Conservation (phyloP, 2,888 invertebrate species). For the Brachyopa scutellaris region DNA sequence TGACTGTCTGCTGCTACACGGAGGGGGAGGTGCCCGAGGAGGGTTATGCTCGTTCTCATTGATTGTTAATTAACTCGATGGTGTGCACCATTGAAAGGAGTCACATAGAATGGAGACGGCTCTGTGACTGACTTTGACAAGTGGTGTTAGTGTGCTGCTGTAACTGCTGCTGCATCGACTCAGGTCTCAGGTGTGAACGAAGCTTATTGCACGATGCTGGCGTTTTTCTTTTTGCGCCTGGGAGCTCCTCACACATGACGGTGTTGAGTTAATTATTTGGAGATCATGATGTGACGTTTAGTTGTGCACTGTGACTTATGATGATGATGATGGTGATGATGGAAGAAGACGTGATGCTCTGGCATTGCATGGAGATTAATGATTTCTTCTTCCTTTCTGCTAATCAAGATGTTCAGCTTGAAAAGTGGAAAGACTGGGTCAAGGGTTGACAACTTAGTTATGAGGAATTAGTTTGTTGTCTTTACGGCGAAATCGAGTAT, state of each 20-base stretch:
- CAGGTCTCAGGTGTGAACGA: conserved; percentile 61
- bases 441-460: conserved; percentile 64
- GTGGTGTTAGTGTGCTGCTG: conserved; percentile 29
- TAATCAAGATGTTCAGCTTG: conserved; percentile 59
- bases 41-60: conserved; percentile 55
- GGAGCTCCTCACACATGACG: conserved; percentile 40
- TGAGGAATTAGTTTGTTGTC: conserved; percentile 61
- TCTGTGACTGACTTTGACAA: conserved; percentile 58
- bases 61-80: conserved; percentile 69
- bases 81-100: conserved; percentile 43
- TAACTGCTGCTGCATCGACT: conserved; percentile 14
- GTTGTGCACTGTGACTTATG: conserved; percentile 64
- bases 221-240: conserved; percentile 12
- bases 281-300: conserved; percentile 55
- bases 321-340: conserved; percentile 47
- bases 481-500: conserved; percentile 41
- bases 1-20: conserved; percentile 6
- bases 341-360: conserved; percentile 17
- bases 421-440: conserved; percentile 46
- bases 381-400: conserved; percentile 26
- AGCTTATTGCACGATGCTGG: conserved; percentile 34
- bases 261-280: conserved; percentile 56
- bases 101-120: conserved; percentile 19
- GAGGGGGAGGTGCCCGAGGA: conserved; percentile 3
- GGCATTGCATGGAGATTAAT: conserved; percentile 39